Evolutionary conservation across 1,140 invertebrate species (phyloP).

Genomic region (Campoletis sonorensis): DNA sequence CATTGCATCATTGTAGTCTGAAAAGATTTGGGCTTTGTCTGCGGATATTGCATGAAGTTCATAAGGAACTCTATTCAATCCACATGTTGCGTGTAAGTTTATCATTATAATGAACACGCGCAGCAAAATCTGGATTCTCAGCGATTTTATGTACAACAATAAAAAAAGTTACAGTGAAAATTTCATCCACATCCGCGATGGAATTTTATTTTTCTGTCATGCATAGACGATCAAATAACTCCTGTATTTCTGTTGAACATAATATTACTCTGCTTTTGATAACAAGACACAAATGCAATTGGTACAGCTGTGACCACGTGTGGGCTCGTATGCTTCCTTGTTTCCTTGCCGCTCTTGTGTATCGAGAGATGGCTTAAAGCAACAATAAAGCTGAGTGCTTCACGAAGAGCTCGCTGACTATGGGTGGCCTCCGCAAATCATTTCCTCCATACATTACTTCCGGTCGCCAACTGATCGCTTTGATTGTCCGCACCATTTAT

Average conservation of each 20-base stretch:
- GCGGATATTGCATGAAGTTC: neutral
- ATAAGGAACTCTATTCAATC: neutral
- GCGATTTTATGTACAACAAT: neutral
- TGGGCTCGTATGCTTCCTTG: constrained; percentile 6
- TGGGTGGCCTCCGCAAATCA: constrained; percentile 20
- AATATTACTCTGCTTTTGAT: neutral
- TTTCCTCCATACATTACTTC: constrained; percentile 6
- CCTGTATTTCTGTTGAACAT: neutral
- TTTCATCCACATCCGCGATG: neutral
- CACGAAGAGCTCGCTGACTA: neutral
- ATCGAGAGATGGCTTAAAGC: neutral
- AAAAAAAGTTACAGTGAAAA: constrained; percentile 9
- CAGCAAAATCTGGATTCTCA: neutral
- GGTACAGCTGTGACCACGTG: constrained; percentile 16
- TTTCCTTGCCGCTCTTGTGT: constrained; percentile 10
- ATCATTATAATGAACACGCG: neutral
- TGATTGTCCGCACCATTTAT: neutral
- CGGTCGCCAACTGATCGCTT: constrained; percentile 9
- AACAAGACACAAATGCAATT: constrained; percentile 16
- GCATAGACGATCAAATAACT: neutral
- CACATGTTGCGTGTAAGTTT: neutral
- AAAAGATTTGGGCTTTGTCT: too few relatives aligned
- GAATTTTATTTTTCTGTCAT: neutral
- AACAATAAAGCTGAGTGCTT: constrained; percentile 14
- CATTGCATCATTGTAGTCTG: too few relatives aligned